Base-by-base conservation (phyloP, 2,888 invertebrate genomes). In the Spilarctia lutea region DNA sequence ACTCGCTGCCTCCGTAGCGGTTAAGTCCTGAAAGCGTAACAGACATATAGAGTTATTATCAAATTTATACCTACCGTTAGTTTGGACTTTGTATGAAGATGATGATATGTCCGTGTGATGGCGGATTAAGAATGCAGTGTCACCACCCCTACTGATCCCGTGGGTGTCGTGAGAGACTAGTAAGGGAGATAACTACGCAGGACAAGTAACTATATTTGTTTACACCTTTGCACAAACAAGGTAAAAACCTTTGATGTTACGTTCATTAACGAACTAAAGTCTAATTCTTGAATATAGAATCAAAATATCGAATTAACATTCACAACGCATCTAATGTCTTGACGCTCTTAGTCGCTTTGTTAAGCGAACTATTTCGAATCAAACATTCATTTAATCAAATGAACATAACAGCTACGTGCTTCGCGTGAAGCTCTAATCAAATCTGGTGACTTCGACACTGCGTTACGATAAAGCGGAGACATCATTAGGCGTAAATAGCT, bases 331-430 rank as follows among this genome's bases (percentile, higher is more conserved):
- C 86, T 86, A 85, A 83, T 87, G 86, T 86, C 83, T 83, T 82
- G 83, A 82, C 79, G 75, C 72, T 67, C 71, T 74, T 75, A 77
- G 82, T 72, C 77, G 76, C 81, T 81, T 78, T 83, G 79, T 81
- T 84, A 77, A 76, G 83, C 79, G 82, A 90, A 89, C 89, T 89
- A 88, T 90, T 90, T 83, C 73, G 83, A 87, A 87, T 88, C 89
- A 87, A 89, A 87, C 87, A 91, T 91, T 91, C 89, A 89, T 92
- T 91, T 91, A 91, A 91, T 91, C 88, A 90, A 91, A 91, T 90
- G 91, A 90, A 90, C 89, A 91, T 91, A 91, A 91, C 88, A 87
- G 86, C 84, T 88, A 91, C 92, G 92, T 92, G 91, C 86, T 85
- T 85, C 76, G 90, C 87, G 86, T 89, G 84, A 88, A 85, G 80